Conservation (phyloP, 30 jellyfish, hydroid and myxozoan genomes). For the Turritopsis dohrnii region DNA sequence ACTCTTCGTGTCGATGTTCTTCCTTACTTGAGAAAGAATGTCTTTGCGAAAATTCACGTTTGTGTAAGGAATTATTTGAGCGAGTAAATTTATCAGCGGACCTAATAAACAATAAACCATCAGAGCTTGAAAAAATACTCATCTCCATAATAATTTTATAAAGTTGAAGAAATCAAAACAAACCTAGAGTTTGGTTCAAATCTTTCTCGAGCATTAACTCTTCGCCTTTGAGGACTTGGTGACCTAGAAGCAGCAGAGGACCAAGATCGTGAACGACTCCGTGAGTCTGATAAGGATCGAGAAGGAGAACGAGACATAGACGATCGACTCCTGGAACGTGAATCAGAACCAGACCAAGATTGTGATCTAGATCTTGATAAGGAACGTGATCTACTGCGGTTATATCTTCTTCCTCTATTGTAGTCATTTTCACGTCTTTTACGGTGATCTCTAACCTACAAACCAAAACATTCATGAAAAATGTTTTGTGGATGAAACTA, state of each 20-base stretch:
- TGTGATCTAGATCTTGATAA: slow-evolving; percentile 24
- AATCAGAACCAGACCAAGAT: slow-evolving; percentile 42
- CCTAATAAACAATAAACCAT: not conserved
- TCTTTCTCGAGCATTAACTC: not conserved
- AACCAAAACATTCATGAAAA: not conserved
- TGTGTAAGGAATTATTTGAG: slow-evolving; percentile 3
- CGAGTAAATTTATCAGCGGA: slow-evolving; percentile 21
- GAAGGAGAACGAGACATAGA: slow-evolving; percentile 31
- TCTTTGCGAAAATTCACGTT: slow-evolving; percentile 1
- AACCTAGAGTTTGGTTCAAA: slow-evolving; percentile 1
- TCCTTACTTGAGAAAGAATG: not conserved
- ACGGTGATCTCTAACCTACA: not conserved
- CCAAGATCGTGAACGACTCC: slow-evolving; percentile 38
- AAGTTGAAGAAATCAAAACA: not conserved
- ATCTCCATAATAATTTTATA: not conserved
- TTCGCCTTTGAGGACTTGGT: slow-evolving; percentile 31
- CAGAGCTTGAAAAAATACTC: not conserved
- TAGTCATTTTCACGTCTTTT: slow-evolving; percentile 7
- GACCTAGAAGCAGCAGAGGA: slow-evolving; percentile 34
- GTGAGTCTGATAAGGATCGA: slow-evolving; percentile 21
- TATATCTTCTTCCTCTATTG: slow-evolving; percentile 20
- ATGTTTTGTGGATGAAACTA: not conserved
- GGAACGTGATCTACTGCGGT: slow-evolving; percentile 37
- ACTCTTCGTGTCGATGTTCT: slow-evolving; percentile 23
- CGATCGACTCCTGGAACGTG: slow-evolving; percentile 32